phyloP scores from a whole-genome alignment of 2,113 vertebrate species.

The Rhadina sibilatrix region DNA sequence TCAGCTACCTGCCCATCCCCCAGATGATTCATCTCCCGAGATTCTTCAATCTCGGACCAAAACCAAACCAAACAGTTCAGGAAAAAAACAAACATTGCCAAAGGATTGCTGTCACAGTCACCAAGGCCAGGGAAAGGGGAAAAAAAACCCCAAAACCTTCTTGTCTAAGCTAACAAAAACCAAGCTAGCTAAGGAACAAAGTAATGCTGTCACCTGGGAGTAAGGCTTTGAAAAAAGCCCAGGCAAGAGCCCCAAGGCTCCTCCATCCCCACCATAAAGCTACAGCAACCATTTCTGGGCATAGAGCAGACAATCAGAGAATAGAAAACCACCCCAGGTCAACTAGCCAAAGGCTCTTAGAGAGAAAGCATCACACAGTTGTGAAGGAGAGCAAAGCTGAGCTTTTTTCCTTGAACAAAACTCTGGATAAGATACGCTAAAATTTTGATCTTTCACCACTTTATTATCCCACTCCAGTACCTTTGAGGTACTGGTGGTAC shows the following conservation, averaged over 20 bases:
- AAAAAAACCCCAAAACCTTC: background rate
- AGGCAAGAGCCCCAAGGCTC: background rate
- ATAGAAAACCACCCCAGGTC: background rate
- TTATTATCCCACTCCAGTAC: background rate
- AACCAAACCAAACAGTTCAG: background rate
- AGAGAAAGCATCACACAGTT: background rate
- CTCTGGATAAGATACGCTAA: background rate
- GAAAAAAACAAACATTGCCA: accelerated
- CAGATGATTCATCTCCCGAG: accelerated
- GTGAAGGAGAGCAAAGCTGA: background rate
- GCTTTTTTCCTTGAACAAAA: background rate
- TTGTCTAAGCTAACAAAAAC: background rate
- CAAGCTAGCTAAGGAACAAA: background rate
- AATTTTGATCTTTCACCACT: background rate
- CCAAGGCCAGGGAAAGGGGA: background rate
- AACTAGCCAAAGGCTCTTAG: background rate
- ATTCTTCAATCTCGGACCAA: accelerated
- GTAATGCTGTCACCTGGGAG: accelerated
- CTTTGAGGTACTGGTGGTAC: background rate
- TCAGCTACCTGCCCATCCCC: background rate
- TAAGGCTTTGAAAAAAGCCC: background rate
- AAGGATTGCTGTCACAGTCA: background rate
- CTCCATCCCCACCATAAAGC: background rate
- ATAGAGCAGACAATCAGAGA: too few species aligned
- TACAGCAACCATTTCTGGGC: background rate